phyloP scores from a whole-genome alignment of 2,797 vertebrate genomes.

The Acridotheres tristis region DNA sequence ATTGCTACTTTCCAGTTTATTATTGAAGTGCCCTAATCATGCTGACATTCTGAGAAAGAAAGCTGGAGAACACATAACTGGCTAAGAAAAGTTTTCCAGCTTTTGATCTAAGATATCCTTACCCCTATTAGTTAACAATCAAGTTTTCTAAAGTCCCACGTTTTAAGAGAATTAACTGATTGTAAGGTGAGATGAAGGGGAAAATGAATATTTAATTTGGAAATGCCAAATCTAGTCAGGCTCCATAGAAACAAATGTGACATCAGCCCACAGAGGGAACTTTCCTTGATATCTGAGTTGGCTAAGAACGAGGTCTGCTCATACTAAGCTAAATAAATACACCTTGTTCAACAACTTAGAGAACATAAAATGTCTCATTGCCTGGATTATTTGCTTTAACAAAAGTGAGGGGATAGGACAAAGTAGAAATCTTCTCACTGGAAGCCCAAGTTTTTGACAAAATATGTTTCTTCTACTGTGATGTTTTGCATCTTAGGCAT shows the following conservation, averaged over 20 bases:
- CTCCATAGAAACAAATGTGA: background rate
- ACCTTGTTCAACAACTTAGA: background rate
- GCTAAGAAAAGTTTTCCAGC: background rate
- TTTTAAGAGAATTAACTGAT: background rate
- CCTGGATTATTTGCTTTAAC: background rate
- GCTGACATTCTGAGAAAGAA: background rate
- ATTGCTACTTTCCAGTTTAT: background rate
- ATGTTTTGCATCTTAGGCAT: background rate
- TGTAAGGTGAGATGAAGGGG: background rate
- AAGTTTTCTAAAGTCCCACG: background rate
- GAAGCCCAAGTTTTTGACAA: background rate
- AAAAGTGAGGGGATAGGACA: background rate
- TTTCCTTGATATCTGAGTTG: background rate
- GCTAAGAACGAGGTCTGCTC: background rate
- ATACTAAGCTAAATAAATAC: background rate
- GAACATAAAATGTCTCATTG: background rate
- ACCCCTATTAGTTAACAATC: background rate
- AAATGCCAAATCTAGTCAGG: background rate
- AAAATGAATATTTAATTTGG: background rate
- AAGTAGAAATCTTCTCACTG: background rate
- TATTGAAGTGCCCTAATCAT: background rate
- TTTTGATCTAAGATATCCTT: background rate
- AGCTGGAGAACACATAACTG: background rate
- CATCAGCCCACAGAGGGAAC: background rate
- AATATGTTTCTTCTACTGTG: background rate